Conservation (phyloP, 2,888 invertebrate species). For the Trichogramma evanescens region DNA sequence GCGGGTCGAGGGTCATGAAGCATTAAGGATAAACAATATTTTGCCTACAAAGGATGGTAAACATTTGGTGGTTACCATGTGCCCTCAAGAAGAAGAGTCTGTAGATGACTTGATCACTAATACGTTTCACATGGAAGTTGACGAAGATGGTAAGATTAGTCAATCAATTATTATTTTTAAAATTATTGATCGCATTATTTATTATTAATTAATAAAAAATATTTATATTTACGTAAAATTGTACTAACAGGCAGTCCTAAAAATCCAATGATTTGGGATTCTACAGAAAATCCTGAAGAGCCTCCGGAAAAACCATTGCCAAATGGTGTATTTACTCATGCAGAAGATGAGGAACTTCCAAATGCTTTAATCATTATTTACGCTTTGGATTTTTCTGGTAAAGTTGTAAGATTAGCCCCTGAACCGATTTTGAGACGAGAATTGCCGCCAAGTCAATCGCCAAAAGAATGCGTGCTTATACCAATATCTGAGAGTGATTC, state of each 20-base stretch:
- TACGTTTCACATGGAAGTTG: slow-evolving; percentile 42
- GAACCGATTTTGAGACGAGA: slow-evolving; percentile 58
- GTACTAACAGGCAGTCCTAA: slow-evolving; percentile 25
- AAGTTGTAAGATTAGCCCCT: slow-evolving; percentile 52
- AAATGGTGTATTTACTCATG: too few species aligned
- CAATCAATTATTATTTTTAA: background rate
- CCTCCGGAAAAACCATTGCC: slow-evolving; percentile 46
- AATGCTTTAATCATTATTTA: slow-evolving; percentile 54
- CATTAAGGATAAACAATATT: slow-evolving; percentile 35
- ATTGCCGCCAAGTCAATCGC: slow-evolving; percentile 59
- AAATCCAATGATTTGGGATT: slow-evolving; percentile 55
- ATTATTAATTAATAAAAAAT: background rate
- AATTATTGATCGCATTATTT: background rate
- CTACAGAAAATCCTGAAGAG: slow-evolving; percentile 53
- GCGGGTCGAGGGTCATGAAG: slow-evolving; percentile 38
- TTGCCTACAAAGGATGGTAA: slow-evolving; percentile 38
- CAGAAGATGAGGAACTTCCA: background rate
- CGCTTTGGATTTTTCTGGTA: slow-evolving; percentile 50
- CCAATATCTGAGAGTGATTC: slow-evolving; percentile 48
- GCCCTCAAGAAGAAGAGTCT: slow-evolving; percentile 32
- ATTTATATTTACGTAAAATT: background rate
- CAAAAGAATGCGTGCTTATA: slow-evolving; percentile 63
- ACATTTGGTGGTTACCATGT: slow-evolving; percentile 40
- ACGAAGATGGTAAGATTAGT: slow-evolving; percentile 40
- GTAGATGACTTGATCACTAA: slow-evolving; percentile 44